Evolutionary conservation across 2,797 vertebrate species (phyloP).

Genomic region (Cuniculus paca): DNA sequence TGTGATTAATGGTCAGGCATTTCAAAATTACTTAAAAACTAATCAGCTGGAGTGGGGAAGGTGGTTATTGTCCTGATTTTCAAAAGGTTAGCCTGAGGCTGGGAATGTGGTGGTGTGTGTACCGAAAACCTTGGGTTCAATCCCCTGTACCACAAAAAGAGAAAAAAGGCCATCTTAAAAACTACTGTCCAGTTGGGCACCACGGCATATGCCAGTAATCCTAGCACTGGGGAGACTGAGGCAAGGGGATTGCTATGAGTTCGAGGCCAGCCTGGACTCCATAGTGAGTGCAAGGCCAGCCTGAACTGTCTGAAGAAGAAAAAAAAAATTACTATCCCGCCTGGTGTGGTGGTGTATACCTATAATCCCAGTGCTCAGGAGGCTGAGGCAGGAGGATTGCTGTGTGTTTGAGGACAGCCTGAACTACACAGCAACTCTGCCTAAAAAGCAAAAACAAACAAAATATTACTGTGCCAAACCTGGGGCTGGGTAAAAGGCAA

Average conservation of each 20-base stretch:
- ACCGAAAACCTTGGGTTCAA: neutral
- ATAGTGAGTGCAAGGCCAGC: neutral
- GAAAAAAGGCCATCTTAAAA: neutral
- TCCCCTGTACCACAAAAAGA: neutral
- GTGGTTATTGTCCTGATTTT: neutral
- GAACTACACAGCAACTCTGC: neutral
- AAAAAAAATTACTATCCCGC: neutral
- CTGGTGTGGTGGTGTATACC: too few species aligned
- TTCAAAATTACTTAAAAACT: slow-evolving; percentile 55
- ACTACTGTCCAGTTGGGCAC: neutral
- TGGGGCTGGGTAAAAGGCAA: neutral
- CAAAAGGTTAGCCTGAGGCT: neutral
- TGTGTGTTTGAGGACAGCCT: neutral
- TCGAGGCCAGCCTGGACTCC: neutral
- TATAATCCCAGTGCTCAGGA: neutral
- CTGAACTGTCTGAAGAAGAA: too few species aligned
- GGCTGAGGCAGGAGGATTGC: neutral
- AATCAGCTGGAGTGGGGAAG: neutral
- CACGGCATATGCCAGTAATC: neutral
- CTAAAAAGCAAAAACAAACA: neutral
- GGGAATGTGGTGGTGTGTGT: neutral
- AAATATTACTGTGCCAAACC: slow-evolving; percentile 23
- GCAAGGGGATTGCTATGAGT: neutral
- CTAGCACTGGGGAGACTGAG: neutral
- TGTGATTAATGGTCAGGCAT: neutral